phyloP scores from a whole-genome alignment of 2,888 invertebrate genomes.

The Trichogramma dendrolimi region DNA sequence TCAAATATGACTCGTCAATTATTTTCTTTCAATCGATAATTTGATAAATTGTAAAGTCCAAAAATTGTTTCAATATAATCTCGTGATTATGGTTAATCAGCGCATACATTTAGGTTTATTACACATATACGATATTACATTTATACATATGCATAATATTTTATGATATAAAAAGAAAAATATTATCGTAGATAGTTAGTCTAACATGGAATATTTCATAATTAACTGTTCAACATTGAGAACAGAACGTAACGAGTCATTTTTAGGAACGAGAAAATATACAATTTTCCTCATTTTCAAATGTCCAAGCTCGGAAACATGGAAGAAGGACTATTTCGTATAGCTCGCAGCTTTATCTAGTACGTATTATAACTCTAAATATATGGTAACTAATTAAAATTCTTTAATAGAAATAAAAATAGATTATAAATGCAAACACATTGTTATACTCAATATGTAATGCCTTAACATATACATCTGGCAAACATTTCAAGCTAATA shows the following conservation, averaged over 20 bases:
- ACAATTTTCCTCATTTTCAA: slow-evolving; percentile 19
- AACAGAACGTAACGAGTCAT: slow-evolving; percentile 23
- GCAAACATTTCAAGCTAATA: not conserved
- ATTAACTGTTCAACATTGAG: slow-evolving; percentile 14
- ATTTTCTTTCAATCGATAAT: no score
- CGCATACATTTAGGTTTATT: no score
- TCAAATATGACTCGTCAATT: no score
- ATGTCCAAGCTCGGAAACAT: slow-evolving; percentile 21
- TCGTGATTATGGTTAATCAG: no score
- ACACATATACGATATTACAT: not conserved
- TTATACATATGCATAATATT: not conserved
- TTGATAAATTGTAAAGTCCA: no score
- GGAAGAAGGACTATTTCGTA: slow-evolving; percentile 15
- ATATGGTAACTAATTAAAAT: not conserved
- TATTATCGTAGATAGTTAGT: slow-evolving; percentile 12
- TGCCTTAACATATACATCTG: not conserved
- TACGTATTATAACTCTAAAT: no score
- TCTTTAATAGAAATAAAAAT: not conserved
- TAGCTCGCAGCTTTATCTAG: not conserved
- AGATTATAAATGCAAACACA: not conserved
- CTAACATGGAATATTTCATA: not conserved
- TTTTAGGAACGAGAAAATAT: slow-evolving; percentile 25
- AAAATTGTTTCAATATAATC: no score
- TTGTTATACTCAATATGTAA: not conserved
- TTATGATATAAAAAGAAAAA: slow-evolving; percentile 10